Evolutionary conservation across 2,888 invertebrate genomes (phyloP).

Genomic region (Xestia rhomboidea): DNA sequence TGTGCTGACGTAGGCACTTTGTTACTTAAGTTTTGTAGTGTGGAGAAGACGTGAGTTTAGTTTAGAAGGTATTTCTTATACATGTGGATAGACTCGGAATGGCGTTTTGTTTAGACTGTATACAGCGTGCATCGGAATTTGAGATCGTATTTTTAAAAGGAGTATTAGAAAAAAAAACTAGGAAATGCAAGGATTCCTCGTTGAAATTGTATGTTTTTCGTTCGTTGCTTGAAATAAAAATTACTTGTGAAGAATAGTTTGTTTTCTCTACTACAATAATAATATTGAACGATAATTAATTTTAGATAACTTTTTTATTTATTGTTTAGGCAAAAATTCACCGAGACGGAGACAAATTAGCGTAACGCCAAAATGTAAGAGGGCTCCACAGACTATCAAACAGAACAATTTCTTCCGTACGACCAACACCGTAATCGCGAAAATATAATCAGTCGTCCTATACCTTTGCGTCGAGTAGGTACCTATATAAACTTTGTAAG

Average conservation of each 20-base stretch:
- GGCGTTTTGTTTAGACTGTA: background rate
- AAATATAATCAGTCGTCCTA: background rate
- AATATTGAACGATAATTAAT: background rate
- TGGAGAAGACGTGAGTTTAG: background rate
- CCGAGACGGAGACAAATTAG: background rate
- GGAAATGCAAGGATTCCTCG: background rate
- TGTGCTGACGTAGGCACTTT: slow-evolving; percentile 17
- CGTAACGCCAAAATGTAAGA: no score
- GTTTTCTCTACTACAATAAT: background rate
- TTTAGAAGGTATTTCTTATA: background rate
- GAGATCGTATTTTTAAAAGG: background rate
- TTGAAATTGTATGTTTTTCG: background rate
- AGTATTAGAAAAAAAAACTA: background rate
- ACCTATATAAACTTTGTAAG: no score
- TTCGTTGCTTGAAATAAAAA: background rate
- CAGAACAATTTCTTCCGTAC: background rate
- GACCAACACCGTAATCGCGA: no score
- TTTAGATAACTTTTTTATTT: background rate
- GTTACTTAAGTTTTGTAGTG: slow-evolving; percentile 6
- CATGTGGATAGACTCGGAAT: background rate
- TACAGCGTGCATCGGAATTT: background rate
- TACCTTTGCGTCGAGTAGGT: background rate
- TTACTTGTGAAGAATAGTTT: background rate
- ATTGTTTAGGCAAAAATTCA: background rate
- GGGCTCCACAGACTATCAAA: background rate